Evolutionary conservation across 2,113 vertebrate species (phyloP).

Genomic region (Cercopithecus mona): DNA sequence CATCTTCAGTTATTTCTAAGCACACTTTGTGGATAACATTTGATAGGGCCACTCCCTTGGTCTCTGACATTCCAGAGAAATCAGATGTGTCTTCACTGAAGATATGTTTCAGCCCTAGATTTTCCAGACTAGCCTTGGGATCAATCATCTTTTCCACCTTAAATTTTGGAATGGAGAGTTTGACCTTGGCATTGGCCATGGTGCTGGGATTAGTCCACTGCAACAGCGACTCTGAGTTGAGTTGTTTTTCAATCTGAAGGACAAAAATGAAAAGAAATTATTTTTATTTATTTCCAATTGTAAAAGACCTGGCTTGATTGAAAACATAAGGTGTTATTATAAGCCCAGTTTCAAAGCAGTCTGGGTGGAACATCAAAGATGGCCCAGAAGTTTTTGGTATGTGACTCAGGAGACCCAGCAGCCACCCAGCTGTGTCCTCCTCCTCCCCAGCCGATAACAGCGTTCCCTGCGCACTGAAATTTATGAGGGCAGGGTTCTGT

Average conservation of each 20-base stretch:
- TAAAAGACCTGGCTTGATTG: not conserved
- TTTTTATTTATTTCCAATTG: not conserved
- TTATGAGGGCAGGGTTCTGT: not conserved
- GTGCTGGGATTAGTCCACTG: conserved; percentile 88
- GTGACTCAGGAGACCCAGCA: not conserved
- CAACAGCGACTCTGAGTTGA: conserved; percentile 81
- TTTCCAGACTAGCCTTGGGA: conserved; percentile 83
- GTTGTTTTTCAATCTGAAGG: conserved; percentile 86
- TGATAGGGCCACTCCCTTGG: conserved; percentile 84
- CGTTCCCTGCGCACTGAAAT: not conserved
- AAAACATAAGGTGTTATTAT: not conserved
- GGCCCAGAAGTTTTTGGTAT: not conserved
- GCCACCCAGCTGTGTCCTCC: not conserved
- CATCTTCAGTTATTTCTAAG: conserved; percentile 87
- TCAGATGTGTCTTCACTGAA: conserved; percentile 84
- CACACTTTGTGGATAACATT: conserved; percentile 84
- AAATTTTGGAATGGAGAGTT: conserved; percentile 88
- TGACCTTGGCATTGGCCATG: conserved; percentile 89
- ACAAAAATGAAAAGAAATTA: conserved; percentile 1
- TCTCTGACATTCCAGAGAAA: conserved; percentile 88
- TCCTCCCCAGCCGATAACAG: no score
- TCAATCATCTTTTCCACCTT: conserved; percentile 83
- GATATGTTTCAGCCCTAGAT: conserved; percentile 83
- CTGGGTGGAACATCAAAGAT: not conserved
- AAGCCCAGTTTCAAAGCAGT: not conserved